Conservation (phyloP, 92 coral and sea anemone species). For the Muricea muricata region DNA sequence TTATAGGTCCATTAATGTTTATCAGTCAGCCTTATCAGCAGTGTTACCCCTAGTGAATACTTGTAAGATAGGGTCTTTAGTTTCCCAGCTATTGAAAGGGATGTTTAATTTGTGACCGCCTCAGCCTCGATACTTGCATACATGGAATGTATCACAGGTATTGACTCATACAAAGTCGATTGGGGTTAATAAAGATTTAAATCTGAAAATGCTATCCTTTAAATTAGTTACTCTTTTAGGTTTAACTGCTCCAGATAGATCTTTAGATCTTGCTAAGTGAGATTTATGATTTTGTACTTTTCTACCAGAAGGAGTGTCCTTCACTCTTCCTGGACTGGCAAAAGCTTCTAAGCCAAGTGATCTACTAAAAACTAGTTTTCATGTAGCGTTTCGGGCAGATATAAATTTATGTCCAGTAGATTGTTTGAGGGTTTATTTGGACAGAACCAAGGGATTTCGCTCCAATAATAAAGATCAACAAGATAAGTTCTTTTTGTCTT, state of each 20-base stretch:
- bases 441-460: not conserved
- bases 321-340: not conserved
- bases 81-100: constrained; percentile 1
- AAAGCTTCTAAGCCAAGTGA: not conserved
- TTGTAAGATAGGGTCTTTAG: not conserved
- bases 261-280: not conserved
- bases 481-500: not conserved
- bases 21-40: not conserved
- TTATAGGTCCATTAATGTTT: not conserved
- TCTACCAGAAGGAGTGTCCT: constrained; percentile 12
- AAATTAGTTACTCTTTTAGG: not conserved
- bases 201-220: not conserved
- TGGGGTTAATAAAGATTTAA: not conserved
- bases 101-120: not conserved
- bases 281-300: not conserved
- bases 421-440: not conserved
- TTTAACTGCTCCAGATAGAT: not conserved
- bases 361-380: not conserved
- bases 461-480: not conserved
- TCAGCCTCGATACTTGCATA: not conserved
- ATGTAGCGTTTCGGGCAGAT: not conserved
- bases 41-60: not conserved
- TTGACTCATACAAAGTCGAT: not conserved
- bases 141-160: not conserved
- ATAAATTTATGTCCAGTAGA: constrained; percentile 1